Percentiles rank a stretch among this genome's conserved stretches.
Conservation (phyloP, 2,888 invertebrate species). For the Pseudococcus longispinus region DNA sequence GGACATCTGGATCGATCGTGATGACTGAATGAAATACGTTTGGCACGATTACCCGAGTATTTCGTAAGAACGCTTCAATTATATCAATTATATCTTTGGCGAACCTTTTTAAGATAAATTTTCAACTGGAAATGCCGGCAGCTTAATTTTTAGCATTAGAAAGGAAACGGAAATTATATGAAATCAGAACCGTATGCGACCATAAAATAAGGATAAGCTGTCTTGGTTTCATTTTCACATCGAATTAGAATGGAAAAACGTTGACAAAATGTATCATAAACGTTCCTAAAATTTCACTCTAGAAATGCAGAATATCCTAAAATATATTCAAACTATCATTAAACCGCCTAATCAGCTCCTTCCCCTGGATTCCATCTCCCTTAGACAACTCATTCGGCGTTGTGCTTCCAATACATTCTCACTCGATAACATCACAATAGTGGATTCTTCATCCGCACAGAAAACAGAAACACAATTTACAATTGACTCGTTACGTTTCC, state of each 20-base stretch:
- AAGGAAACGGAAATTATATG: not conserved
- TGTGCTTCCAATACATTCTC: not conserved
- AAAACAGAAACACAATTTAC: constrained; percentile 5
- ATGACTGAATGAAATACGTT: not conserved
- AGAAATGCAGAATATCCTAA: not conserved
- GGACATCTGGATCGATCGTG: not conserved
- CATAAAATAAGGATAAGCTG: not conserved
- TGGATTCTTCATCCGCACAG: not conserved
- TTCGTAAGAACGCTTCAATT: not conserved
- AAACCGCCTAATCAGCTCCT: not conserved
- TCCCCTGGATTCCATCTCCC: not conserved
- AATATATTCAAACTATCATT: not conserved
- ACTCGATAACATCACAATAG: not conserved
- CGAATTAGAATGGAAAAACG: too few species aligned
- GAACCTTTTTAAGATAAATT: not conserved
- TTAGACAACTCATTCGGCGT: not conserved
- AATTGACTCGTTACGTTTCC: constrained; percentile 35
- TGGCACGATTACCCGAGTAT: not conserved
- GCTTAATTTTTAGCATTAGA: not conserved
- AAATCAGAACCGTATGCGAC: not conserved
- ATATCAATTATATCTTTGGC: not conserved
- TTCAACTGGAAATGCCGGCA: not conserved
- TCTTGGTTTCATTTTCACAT: not conserved
- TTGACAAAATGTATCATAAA: too few species aligned
- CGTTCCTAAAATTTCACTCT: too few species aligned